These are phyloP conservation scores for Drosophila insularis DNA, from an alignment of 1,140 invertebrate species.

Conservation along the genomic window DNA sequence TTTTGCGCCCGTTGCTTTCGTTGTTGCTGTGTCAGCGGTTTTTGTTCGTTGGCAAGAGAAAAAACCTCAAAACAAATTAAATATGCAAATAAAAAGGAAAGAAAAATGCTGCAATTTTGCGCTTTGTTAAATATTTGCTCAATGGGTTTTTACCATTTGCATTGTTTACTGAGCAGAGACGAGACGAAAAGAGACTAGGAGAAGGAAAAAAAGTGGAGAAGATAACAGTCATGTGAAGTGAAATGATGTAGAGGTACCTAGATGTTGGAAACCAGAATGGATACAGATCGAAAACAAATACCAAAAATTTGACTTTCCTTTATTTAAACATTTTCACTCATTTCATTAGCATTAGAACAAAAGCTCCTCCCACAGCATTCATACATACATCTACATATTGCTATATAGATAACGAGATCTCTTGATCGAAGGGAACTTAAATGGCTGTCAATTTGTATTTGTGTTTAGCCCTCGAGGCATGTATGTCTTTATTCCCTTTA, in stretches of 20 bases:
- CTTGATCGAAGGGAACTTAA: not conserved
- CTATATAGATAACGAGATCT: not conserved
- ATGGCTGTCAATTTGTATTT: not conserved
- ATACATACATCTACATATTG: too few species aligned
- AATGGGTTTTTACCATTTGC: slow-evolving; percentile 57
- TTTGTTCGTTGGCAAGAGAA: slow-evolving; percentile 44
- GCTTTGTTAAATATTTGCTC: slow-evolving; percentile 78
- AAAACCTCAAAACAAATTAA: slow-evolving; percentile 78
- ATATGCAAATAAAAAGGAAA: slow-evolving; percentile 68
- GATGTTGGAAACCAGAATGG: not conserved
- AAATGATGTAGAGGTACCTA: not conserved
- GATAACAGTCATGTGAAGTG: not conserved
- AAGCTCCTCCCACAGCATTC: too few species aligned
- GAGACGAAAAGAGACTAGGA: not conserved
- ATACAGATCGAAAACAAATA: not conserved
- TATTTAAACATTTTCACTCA: not conserved
- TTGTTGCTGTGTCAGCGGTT: slow-evolving; percentile 57
- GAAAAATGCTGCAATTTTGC: slow-evolving; percentile 74
- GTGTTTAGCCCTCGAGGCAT: not conserved
- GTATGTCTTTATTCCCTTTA: not conserved
- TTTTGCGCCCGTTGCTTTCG: slow-evolving; percentile 49
- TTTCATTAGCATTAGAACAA: not conserved
- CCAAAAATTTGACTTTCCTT: not conserved
- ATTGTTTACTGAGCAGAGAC: slow-evolving; percentile 4
- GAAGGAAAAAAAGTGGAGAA: not conserved